A percentile compares a stretch with the other conserved stretches of the same genome.
phyloP scores from a whole-genome alignment of 2,797 vertebrate genomes.

The Hippoglossus hippoglossus region DNA sequence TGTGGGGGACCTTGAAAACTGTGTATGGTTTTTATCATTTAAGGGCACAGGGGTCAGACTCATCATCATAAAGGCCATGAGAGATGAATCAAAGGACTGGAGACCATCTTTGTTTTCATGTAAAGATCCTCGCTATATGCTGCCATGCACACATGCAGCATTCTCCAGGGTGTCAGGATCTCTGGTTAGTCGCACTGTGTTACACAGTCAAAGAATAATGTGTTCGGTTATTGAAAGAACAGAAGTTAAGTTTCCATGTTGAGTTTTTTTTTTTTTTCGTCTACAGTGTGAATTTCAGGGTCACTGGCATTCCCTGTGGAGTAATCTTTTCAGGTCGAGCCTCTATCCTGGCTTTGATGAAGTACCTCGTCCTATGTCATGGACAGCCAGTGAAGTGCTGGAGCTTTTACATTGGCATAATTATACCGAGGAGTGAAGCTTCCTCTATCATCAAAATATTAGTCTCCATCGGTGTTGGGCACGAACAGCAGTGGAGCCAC shows the following conservation, averaged over 20 bases:
- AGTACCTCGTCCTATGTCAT: constrained; percentile 77
- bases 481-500: constrained; percentile 61
- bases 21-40: constrained; percentile 45
- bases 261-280: constrained; percentile 2
- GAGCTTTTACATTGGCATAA: constrained; percentile 79
- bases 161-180: constrained; percentile 12
- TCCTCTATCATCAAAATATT: constrained; percentile 81
- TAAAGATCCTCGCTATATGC: constrained; percentile 42
- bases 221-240: constrained; percentile 28
- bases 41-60: constrained; percentile 53
- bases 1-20: constrained; percentile 60
- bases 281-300: constrained; percentile 49
- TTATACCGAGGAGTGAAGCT: constrained; percentile 77
- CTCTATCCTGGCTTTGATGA: constrained; percentile 74
- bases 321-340: constrained; percentile 64
- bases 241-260: constrained; percentile 50
- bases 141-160: constrained; percentile 29
- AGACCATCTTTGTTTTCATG: constrained; percentile 54
- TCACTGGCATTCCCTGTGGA: constrained; percentile 32
- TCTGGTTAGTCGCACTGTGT: constrained; percentile 24
- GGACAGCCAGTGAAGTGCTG: constrained; percentile 76
- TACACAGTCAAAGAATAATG: constrained; percentile 31
- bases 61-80: constrained; percentile 48
- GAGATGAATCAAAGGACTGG: constrained; percentile 48
- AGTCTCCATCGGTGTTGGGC: constrained; percentile 73